Evolutionary conservation across 64 coral and sea anemone genomes (phyloP).

Genomic region (Platygyra sinensis): DNA sequence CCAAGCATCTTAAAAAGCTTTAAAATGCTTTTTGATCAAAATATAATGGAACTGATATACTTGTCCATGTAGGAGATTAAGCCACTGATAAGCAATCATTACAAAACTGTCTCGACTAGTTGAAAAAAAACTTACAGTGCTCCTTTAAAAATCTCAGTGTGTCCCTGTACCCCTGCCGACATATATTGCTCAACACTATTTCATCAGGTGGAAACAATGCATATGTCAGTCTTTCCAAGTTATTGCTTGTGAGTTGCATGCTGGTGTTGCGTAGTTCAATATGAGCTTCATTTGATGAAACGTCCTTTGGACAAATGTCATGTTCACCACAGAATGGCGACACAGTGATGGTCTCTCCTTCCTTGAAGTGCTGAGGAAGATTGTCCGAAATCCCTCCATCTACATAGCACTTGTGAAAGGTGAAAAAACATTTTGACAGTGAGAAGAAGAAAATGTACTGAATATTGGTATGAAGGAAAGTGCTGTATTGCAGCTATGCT

Average conservation of each 20-base stretch:
- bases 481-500: no score
- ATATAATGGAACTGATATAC: no score
- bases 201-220: conserved; percentile 86
- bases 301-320: conserved; percentile 96
- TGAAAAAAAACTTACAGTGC: conserved; percentile 79
- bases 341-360: conserved; percentile 99
- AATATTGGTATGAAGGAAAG: no score
- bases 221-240: conserved; percentile 74
- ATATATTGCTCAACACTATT: conserved; percentile 72
- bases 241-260: conserved; percentile 76
- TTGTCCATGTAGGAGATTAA: no score
- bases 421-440: neutral
- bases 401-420: conserved; percentile 69
- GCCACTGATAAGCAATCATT: neutral
- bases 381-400: conserved; percentile 96
- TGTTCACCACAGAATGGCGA: conserved; percentile 95
- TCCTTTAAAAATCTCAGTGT: conserved; percentile 80
- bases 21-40: no score
- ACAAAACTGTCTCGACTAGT: neutral
- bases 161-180: conserved; percentile 90
- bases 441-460: no score
- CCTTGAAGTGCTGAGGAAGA: conserved; percentile 90
- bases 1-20: no score
- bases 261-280: conserved; percentile 90
- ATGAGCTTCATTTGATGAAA: conserved; percentile 83